Evolutionary conservation across 2,888 invertebrate species (phyloP), one percentile per base, ranked within the genome.

Genomic region (Ptychoptera albimana): DNA sequence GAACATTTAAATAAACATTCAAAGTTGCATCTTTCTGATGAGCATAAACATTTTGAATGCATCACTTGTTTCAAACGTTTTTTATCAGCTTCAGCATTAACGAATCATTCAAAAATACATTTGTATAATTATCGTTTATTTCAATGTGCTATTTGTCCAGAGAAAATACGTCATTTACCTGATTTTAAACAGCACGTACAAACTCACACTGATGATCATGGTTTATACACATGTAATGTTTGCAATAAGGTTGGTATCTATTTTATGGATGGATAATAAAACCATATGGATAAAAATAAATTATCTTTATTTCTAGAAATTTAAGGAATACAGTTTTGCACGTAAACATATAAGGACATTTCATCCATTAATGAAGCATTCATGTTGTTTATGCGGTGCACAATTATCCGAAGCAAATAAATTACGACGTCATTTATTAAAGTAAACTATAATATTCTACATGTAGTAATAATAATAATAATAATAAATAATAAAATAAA

Each of bases 261-360:
- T 23, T 5, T 23, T 7, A 23, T 23, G 7, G 3, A 23, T 23
- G 3, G 23, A 5, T 23, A 23, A 23, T 5, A 23, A 23, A 23
- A 5, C 3, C 23, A 7, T 13, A 51, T 49, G 9, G 15, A 46
- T 38, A 37, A 13, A 13, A 8, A 16, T 10, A 5, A 23, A 32
- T 29, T 37, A n/a, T 50, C 48, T 53, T 50, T 46, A 49, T 50
- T 53, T 53, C 11, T 47, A 71, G 69, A 58, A 69, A 47, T 83
- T 82, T 59, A 68, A 69, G 16, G 78, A 79, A 53, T 84, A 82
- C 60, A 73, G 74, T 45, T 69, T 75, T 34, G 74, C 82, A 46
- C 71, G 81, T 31, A 83, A 82, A 56, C 84, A 84, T 58, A 79
- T 84, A 50, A 67, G 77, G 49, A 75, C 77, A 8, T 79, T 81